Evolutionary conservation across 1,140 invertebrate genomes (phyloP), one percentile per base, ranked within the genome.

Genomic region (Argopecten irradians): DNA sequence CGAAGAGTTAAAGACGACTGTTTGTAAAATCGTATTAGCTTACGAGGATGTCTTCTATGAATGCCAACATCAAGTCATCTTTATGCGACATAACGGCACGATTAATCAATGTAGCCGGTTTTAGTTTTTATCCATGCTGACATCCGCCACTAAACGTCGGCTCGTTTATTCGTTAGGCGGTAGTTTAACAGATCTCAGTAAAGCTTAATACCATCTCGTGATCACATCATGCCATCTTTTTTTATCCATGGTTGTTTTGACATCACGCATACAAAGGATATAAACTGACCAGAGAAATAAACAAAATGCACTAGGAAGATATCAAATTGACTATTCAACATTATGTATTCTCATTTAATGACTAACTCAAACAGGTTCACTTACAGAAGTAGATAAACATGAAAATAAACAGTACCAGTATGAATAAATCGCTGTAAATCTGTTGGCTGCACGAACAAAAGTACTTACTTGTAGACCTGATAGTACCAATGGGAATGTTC

Each of bases 381-480:
- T 71, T 28, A 71, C n/a, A 71, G 22, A 46, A 46, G 2, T 2
- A 19, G 9, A n/a, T n/a, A n/a, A n/a, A 71, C 14, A 71, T 5
- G 28, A 71, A 71, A 28, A 71, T n/a, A 28, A 1, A 1, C n/a
- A 71, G 55, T 28, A n/a, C 55, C 55, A 71, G n/a, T n/a, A 28
- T 71, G 55, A 71, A 71, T 71, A 71, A 71, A 71, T 71, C 55
- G 22, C 22, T n/a, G 55, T 71, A 71, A 71, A 71, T 71, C 55
- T 71, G 55, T 71, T 71, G 8, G 22, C 11, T 71, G 55, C 55
- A 71, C 55, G 55, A 71, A 71, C 22, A n/a, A n/a, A 28, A 71
- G 55, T 71, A 71, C 55, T 71, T 71, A 71, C 55, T 71, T 71
- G 55, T n/a, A 71, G 55, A 71, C n/a, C 55, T 71, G n/a, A 71